Evolutionary conservation across 1,140 invertebrate genomes (phyloP).

Genomic region (Drosophila sproati): DNA sequence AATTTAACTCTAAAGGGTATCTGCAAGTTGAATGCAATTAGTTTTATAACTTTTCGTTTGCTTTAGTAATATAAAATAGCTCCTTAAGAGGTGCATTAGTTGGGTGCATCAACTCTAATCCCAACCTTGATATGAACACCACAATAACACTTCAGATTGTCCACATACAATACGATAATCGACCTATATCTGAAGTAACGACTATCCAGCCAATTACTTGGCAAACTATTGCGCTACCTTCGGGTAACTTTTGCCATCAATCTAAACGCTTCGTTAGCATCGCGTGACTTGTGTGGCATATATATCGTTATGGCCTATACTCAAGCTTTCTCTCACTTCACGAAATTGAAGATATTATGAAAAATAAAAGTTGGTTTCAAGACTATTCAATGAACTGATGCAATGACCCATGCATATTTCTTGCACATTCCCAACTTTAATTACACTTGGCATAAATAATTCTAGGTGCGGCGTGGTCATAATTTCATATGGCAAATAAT

Average conservation of each 20-base stretch:
- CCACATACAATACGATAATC: conserved; percentile 14
- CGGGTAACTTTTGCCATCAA: conserved; percentile 52
- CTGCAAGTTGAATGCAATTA: too few species aligned
- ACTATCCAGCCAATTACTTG: conserved; percentile 59
- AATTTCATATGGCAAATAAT: background rate
- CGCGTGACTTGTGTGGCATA: conserved; percentile 58
- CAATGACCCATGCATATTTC: conserved; percentile 37
- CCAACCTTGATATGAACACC: conserved; percentile 26
- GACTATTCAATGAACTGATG: conserved; percentile 32
- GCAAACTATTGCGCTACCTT: conserved; percentile 55
- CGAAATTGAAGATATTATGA: conserved; percentile 2
- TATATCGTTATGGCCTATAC: background rate
- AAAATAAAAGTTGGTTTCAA: background rate
- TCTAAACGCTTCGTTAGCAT: conserved; percentile 73
- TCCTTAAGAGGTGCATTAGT: background rate
- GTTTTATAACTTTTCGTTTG: too few species aligned
- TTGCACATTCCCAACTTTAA: conserved; percentile 35
- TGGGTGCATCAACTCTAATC: background rate
- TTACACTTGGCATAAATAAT: conserved; percentile 19
- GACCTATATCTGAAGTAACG: conserved; percentile 1
- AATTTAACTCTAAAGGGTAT: too few species aligned
- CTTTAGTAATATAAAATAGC: too few species aligned
- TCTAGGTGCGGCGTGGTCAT: conserved; percentile 46
- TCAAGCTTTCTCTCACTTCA: conserved; percentile 46
- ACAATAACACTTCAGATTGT: conserved; percentile 34